Conservation (phyloP, 2,113 vertebrate species). For the Cyprinus carpio region DNA sequence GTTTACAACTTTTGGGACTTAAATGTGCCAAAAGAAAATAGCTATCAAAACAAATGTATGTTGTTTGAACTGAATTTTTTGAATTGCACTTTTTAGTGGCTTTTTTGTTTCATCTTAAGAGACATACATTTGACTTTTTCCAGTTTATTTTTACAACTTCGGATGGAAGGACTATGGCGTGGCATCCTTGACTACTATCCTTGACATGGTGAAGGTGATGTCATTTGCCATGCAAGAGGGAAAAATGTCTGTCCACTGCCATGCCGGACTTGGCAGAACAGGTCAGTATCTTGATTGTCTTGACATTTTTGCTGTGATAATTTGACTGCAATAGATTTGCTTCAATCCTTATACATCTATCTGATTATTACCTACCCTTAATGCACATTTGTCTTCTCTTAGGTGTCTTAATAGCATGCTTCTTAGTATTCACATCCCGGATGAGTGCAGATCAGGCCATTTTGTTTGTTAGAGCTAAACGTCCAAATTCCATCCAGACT, state of each 20-base stretch:
- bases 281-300: slow-evolving; percentile 71
- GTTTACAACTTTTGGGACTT: not conserved
- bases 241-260: slow-evolving; percentile 92
- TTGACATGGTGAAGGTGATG: slow-evolving; percentile 99
- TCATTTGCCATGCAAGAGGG: slow-evolving; percentile 94
- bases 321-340: not conserved
- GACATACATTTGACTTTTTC: slow-evolving; percentile 50
- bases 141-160: slow-evolving; percentile 99
- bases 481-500: slow-evolving; percentile 95
- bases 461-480: slow-evolving; percentile 91
- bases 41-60: not conserved
- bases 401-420: slow-evolving; percentile 96
- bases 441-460: slow-evolving; percentile 98
- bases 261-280: slow-evolving; percentile 95
- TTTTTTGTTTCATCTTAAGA: not conserved
- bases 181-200: slow-evolving; percentile 91
- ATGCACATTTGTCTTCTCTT: not conserved
- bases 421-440: slow-evolving; percentile 91
- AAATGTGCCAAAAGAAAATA: not conserved
- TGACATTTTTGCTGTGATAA: too few species aligned
- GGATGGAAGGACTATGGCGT: slow-evolving; percentile 99
- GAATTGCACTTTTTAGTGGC: not conserved
- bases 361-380: not conserved
- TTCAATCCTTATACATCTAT: not conserved
- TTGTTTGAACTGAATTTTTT: not conserved